phyloP scores from a whole-genome alignment of 2,888 invertebrate species.

The Ormyrus pomaceus region DNA sequence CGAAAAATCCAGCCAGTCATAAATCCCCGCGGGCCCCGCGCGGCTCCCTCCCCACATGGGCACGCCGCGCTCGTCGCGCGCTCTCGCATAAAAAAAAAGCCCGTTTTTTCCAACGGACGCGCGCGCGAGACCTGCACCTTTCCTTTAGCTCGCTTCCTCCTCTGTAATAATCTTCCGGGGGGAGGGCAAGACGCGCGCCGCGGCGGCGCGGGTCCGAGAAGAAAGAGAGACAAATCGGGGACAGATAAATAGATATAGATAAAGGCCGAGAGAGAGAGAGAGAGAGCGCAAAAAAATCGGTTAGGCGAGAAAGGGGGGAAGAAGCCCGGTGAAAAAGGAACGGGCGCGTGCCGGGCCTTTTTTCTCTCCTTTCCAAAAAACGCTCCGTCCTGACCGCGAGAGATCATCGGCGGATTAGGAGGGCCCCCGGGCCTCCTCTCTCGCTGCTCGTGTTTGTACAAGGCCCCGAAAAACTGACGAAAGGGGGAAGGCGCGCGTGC shows the following conservation, averaged over 20 bases:
- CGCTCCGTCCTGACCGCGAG: neutral
- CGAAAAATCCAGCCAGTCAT: slow-evolving; percentile 60
- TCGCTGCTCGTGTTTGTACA: too few species aligned
- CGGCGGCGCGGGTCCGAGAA: slow-evolving; percentile 54
- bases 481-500: neutral
- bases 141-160: too few species aligned
- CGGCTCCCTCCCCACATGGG: too few species aligned
- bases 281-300: neutral
- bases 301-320: slow-evolving; percentile 5
- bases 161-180: too few species aligned
- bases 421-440: neutral
- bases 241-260: slow-evolving; percentile 28
- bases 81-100: too few species aligned
- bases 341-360: slow-evolving; percentile 20
- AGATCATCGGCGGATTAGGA: slow-evolving; percentile 7
- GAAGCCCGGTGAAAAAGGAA: neutral
- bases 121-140: too few species aligned
- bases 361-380: slow-evolving; percentile 51
- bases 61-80: too few species aligned
- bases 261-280: neutral
- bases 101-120: too few species aligned
- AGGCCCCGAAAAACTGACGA: neutral
- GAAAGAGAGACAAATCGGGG: slow-evolving; percentile 21
- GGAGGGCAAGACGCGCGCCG: slow-evolving; percentile 26
- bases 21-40: slow-evolving; percentile 49